phyloP scores from a whole-genome alignment of 1,140 invertebrate species.

The Ptiloglossa arizonensis region DNA sequence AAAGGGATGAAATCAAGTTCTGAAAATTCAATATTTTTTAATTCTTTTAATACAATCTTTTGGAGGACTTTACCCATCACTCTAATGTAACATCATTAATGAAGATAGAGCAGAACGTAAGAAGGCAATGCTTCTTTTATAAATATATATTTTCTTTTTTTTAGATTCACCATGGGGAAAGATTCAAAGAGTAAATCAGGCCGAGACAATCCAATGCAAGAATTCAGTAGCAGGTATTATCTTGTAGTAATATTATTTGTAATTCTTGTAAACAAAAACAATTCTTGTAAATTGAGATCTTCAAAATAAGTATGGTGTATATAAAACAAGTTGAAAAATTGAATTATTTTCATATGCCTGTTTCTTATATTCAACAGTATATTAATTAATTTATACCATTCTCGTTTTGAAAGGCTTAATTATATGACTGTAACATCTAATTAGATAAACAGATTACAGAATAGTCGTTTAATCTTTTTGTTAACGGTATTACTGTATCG shows the following conservation, averaged over 20 bases:
- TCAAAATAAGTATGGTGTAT: not conserved
- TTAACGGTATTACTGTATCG: not conserved
- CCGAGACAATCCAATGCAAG: constrained; percentile 70
- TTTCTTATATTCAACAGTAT: no score
- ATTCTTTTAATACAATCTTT: no score
- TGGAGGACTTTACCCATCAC: no score
- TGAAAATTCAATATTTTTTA: no score
- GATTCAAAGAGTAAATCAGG: constrained; percentile 52
- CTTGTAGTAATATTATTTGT: not conserved
- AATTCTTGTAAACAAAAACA: not conserved
- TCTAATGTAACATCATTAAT: not conserved
- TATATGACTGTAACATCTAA: not conserved
- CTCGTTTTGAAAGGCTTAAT: no score
- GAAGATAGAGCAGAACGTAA: no score
- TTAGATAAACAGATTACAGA: not conserved
- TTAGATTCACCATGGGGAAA: constrained; percentile 68
- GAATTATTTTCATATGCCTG: no score
- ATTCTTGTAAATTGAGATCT: no score
- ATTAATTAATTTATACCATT: not conserved
- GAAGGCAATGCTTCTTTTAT: no score
- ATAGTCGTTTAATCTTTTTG: not conserved
- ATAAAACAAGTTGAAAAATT: not conserved
- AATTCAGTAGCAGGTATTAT: constrained; percentile 75
- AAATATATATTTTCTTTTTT: constrained; percentile 5
- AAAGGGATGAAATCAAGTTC: no score